Evolutionary conservation across 2,797 vertebrate genomes (phyloP).

Genomic region (Meriones psammophilus): DNA sequence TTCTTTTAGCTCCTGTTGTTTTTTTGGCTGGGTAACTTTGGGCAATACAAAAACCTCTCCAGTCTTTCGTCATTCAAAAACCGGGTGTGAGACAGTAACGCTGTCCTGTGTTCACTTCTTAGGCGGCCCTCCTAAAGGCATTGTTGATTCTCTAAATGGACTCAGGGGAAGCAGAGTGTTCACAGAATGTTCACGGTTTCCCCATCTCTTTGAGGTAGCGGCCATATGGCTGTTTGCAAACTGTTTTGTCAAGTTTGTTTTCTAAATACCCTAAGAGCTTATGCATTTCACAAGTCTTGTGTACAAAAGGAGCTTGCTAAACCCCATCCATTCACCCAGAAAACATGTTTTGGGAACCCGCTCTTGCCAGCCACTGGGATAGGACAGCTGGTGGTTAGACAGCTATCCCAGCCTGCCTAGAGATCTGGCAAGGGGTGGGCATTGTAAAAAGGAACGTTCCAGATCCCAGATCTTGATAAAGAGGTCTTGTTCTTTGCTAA

Average conservation of each 20-base stretch:
- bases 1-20: background rate
- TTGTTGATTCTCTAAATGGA: slow-evolving; percentile 12
- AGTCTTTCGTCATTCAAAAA: background rate
- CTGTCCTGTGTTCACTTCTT: slow-evolving; percentile 11
- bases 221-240: slow-evolving; percentile 76
- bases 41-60: background rate
- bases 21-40: background rate
- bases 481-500: slow-evolving; percentile 47
- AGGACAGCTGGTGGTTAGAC: background rate
- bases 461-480: slow-evolving; percentile 10
- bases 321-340: slow-evolving; percentile 8
- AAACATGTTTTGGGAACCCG: slow-evolving; percentile 42
- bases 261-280: slow-evolving; percentile 64
- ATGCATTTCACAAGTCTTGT: slow-evolving; percentile 61
- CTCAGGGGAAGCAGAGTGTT: slow-evolving; percentile 36
- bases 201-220: slow-evolving; percentile 55
- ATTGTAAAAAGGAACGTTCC: slow-evolving; percentile 20
- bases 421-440: background rate
- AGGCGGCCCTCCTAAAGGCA: background rate
- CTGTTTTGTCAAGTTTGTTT: slow-evolving; percentile 69
- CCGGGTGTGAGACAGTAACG: background rate
- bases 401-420: background rate
- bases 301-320: background rate
- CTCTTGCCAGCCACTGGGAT: background rate
- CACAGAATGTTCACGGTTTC: slow-evolving; percentile 59